These are phyloP conservation scores for Ligdia adustata DNA, from an alignment of 2,888 invertebrate species.

Conservation along the genomic window DNA sequence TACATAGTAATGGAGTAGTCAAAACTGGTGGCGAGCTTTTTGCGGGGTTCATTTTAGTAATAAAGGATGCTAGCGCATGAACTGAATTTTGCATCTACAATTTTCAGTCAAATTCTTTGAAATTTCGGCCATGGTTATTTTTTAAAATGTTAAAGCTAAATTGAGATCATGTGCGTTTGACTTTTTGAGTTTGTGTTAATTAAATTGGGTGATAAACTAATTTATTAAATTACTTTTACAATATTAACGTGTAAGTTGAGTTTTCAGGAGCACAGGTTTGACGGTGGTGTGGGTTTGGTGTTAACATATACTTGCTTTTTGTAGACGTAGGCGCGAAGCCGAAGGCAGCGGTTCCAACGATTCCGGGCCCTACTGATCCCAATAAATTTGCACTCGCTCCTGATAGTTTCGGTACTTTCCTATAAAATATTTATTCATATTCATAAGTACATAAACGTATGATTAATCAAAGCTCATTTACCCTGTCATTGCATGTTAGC, in stretches of 20 bases:
- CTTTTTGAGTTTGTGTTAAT: neutral
- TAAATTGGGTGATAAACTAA: neutral
- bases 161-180: slow-evolving; percentile 3
- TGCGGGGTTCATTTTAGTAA: slow-evolving; percentile 12
- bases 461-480: slow-evolving; percentile 8
- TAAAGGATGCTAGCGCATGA: slow-evolving; percentile 11
- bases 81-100: slow-evolving; percentile 15
- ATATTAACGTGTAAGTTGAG: slow-evolving; percentile 18
- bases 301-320: slow-evolving; percentile 76
- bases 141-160: neutral
- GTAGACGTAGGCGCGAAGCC: slow-evolving; percentile 85
- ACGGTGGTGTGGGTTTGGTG: slow-evolving; percentile 44
- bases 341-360: slow-evolving; percentile 77
- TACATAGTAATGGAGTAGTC: slow-evolving; percentile 25
- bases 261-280: slow-evolving; percentile 39
- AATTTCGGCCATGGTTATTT: neutral
- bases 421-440: slow-evolving; percentile 41
- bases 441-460: slow-evolving; percentile 10
- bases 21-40: slow-evolving; percentile 25
- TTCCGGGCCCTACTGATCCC: slow-evolving; percentile 86
- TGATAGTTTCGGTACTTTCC: slow-evolving; percentile 86
- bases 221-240: neutral
- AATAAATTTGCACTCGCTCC: slow-evolving; percentile 87
- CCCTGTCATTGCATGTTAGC: slow-evolving; percentile 27
- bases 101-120: neutral